These are phyloP conservation scores for Dryadula phaetusa DNA, from an alignment of 2,888 invertebrate genomes.

Conservation along the genomic window DNA sequence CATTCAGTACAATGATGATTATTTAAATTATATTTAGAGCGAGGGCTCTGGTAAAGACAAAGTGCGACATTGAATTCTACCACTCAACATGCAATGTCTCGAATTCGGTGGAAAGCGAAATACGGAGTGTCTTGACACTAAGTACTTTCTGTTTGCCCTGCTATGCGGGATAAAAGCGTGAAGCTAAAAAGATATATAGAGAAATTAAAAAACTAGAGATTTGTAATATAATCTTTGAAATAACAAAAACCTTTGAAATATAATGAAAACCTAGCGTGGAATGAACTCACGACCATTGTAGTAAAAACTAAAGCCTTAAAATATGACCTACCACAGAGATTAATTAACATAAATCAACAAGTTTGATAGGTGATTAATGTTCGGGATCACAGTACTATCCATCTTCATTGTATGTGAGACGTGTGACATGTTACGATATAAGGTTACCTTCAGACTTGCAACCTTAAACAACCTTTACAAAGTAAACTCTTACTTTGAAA, in stretches of 20 bases:
- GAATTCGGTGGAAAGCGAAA: neutral
- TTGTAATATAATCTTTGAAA: no score
- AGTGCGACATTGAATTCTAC: no score
- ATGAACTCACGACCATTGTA: neutral
- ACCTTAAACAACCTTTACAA: neutral
- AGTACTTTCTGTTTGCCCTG: no score
- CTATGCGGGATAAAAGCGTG: no score
- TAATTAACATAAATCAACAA: conserved; percentile 10
- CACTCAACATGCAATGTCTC: neutral
- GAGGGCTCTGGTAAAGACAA: no score
- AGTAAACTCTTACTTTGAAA: neutral
- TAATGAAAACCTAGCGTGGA: no score
- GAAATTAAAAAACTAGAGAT: no score
- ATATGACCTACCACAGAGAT: neutral
- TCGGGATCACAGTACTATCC: conserved; percentile 10
- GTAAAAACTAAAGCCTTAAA: neutral
- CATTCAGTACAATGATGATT: no score
- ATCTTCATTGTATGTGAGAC: conserved; percentile 22
- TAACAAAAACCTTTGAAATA: no score
- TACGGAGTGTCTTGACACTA: no score
- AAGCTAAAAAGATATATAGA: no score
- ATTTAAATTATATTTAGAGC: no score
- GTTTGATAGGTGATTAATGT: conserved; percentile 14
- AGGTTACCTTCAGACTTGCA: neutral
- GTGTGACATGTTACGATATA: neutral